Conservation (phyloP, 23 tunicate species). For the Aplidium turbinatum region DNA sequence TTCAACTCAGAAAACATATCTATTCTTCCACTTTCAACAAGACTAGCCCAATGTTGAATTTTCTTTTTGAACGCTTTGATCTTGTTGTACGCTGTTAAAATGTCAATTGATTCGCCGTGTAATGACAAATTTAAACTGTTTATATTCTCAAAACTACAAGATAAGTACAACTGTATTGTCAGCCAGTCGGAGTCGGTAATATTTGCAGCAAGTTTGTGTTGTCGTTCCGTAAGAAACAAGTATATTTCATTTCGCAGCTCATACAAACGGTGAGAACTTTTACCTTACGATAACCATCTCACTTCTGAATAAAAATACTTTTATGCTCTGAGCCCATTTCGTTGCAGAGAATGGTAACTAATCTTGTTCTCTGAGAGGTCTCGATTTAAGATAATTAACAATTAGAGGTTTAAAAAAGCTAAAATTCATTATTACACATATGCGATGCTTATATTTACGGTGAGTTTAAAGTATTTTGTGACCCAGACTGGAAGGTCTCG, state of each 20-base stretch:
- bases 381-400: too few species aligned
- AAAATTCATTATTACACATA: too few species aligned
- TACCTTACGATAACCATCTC: background rate
- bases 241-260: background rate
- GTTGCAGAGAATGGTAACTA: too few species aligned
- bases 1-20: slow-evolving; percentile 31
- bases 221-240: too few species aligned
- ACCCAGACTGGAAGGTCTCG: too few species aligned
- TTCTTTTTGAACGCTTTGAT: slow-evolving; percentile 9
- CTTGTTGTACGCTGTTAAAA: slow-evolving; percentile 11
- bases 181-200: background rate
- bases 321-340: too few species aligned
- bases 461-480: too few species aligned
- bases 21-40: slow-evolving; percentile 19
- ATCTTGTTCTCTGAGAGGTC: too few species aligned
- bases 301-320: too few species aligned
- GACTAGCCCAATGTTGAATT: slow-evolving; percentile 10
- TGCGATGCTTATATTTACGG: too few species aligned
- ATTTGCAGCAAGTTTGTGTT: slow-evolving; percentile 2
- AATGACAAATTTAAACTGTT: slow-evolving; percentile 10
- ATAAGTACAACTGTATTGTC: background rate
- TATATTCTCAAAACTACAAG: background rate
- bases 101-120: slow-evolving; percentile 7
- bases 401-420: too few species aligned
- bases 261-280: background rate